Conservation (phyloP, 2,888 invertebrate genomes). For the Ischnura elegans region DNA sequence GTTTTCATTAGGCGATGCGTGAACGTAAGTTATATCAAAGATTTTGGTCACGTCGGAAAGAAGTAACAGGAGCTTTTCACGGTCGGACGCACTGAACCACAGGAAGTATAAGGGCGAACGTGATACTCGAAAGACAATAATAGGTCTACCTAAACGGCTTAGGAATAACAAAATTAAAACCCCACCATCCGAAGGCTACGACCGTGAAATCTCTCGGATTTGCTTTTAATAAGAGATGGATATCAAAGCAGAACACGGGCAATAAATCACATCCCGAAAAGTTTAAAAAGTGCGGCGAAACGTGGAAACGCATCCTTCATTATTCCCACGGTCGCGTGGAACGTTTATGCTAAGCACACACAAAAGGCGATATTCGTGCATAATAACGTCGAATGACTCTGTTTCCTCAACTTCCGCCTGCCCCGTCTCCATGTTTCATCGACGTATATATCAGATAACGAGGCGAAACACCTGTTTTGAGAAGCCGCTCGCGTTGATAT, state of each 20-base stretch:
- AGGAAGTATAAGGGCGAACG: too few relatives aligned
- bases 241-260: not conserved
- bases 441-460: conserved; percentile 41
- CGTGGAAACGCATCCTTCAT: conserved; percentile 9
- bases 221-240: not conserved
- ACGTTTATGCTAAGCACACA: conserved; percentile 5
- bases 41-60: too few relatives aligned
- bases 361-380: conserved; percentile 52
- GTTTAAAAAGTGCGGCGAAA: not conserved
- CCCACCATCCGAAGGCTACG: too few relatives aligned
- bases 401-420: conserved; percentile 42
- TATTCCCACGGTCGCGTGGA: conserved; percentile 34
- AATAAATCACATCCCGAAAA: not conserved
- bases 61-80: too few relatives aligned
- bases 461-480: conserved; percentile 46
- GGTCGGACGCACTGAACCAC: too few relatives aligned
- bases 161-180: too few relatives aligned
- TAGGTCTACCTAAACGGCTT: too few relatives aligned
- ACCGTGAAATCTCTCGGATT: too few relatives aligned
- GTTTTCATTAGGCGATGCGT: too few relatives aligned
- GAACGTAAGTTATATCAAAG: too few relatives aligned
- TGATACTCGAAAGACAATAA: too few relatives aligned
- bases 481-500: not conserved
- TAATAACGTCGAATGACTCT: conserved; percentile 37
- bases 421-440: conserved; percentile 8